Percentiles rank a stretch among this genome's conserved stretches.
Conservation (phyloP, 2,888 invertebrate genomes). For the Lasiommata megera region DNA sequence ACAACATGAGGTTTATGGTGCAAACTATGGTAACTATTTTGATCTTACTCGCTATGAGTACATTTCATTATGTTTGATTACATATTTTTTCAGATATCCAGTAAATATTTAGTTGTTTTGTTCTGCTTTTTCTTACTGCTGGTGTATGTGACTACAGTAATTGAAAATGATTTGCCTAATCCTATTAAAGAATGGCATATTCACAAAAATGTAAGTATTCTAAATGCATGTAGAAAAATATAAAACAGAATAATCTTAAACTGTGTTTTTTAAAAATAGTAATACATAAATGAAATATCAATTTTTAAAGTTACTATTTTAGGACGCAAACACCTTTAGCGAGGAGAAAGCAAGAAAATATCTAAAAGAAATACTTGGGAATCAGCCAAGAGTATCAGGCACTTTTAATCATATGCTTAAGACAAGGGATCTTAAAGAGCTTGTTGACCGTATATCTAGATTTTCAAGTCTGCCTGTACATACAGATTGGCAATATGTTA, state of each 20-base stretch:
- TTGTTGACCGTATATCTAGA: constrained; percentile 50
- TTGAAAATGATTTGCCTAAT: constrained; percentile 61
- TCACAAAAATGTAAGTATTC: constrained; percentile 49
- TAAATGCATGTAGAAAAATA: no score
- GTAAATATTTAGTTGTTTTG: constrained; percentile 47
- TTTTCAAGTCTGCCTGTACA: constrained; percentile 43
- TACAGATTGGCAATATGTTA: constrained; percentile 62
- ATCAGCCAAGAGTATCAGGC: constrained; percentile 58
- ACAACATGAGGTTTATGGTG: no score
- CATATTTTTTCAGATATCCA: constrained; percentile 41
- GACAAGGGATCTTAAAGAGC: constrained; percentile 50
- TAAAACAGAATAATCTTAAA: no score
- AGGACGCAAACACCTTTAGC: constrained; percentile 57
- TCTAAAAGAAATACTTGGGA: constrained; percentile 52
- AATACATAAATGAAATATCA: not conserved
- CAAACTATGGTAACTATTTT: no score
- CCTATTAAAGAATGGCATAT: constrained; percentile 45
- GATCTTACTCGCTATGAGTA: no score
- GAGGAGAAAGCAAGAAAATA: constrained; percentile 56
- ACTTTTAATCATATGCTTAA: constrained; percentile 55
- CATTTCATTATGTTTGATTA: no score
- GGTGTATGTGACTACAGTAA: constrained; percentile 53
- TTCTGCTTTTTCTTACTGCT: constrained; percentile 56
- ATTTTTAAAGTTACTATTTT: not conserved
- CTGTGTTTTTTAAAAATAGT: no score